These are phyloP conservation scores for Scaptodrosophila lebanonensis DNA, from an alignment of 1,140 invertebrate species.

Conservation along the genomic window DNA sequence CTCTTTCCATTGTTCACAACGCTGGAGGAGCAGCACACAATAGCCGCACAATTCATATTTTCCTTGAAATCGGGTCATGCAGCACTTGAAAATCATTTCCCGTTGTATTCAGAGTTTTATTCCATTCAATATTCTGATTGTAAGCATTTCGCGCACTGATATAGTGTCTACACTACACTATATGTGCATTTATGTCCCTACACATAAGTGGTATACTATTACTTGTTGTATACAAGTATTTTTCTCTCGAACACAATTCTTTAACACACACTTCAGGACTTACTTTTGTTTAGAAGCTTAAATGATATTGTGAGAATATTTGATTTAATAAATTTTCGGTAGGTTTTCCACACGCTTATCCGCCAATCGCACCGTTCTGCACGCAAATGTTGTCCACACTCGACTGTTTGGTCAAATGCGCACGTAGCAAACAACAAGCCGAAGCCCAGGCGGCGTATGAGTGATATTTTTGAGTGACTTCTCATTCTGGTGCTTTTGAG, in stretches of 20 bases:
- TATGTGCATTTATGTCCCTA: no score
- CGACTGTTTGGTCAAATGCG: conserved; percentile 67
- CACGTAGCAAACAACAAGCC: conserved; percentile 41
- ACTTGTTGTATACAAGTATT: no score
- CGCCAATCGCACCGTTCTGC: conserved; percentile 31
- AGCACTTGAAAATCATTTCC: conserved; percentile 31
- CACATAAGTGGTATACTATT: no score
- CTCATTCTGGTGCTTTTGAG: conserved; percentile 30
- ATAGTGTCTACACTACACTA: conserved; percentile 1
- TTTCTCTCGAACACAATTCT: neutral
- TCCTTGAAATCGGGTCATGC: conserved; percentile 44
- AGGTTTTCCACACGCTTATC: conserved; percentile 1
- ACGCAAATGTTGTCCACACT: conserved; percentile 62
- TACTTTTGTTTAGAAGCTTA: conserved; percentile 12
- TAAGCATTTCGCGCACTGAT: neutral
- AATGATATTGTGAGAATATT: conserved; percentile 11
- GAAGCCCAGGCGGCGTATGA: conserved; percentile 63
- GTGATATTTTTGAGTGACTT: conserved; percentile 60
- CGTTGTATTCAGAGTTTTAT: neutral
- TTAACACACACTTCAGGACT: conserved; percentile 10
- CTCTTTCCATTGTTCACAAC: conserved; percentile 17
- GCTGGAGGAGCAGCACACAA: conserved; percentile 5
- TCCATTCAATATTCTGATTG: no score
- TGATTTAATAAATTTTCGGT: neutral
- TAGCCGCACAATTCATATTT: neutral